Base-by-base conservation (phyloP, 2,113 vertebrate genomes). In the Seriola aureovittata region DNA sequence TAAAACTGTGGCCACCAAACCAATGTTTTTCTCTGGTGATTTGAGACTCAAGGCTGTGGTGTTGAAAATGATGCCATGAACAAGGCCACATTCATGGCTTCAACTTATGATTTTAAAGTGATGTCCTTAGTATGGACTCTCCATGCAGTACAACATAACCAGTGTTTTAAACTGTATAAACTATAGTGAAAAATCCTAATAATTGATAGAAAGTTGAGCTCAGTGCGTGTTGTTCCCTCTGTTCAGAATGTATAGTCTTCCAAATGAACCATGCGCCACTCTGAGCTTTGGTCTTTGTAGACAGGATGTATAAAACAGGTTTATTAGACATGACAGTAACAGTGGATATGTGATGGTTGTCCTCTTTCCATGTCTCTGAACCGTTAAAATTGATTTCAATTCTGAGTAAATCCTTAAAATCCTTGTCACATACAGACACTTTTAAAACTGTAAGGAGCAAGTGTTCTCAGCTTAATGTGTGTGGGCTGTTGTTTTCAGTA, bases 161-260 rank as follows among this genome's bases (percentile, higher is more conserved):
- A 16, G 40, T 46, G 16, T 63, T 74, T 69, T 17, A 11, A 62
- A 12, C 17, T 52, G 10, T 19, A 23, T 62, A 50, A 40, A 29
- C 12, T 64, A 50, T 50, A 32, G 2, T 71, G 5, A 65, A n/a
- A 62, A 68, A 6, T 3, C 36, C 5, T 19, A 12, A 11, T 34
- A 54, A 66, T 4, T 48, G 21, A n/a, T 48, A 46, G 25, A 14
- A n/a, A 54, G n/a, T 19, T 58, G 29, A 65, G 32, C 42, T 44
- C 5, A 5, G 2, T 25, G 55, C 12, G 3, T 7, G 17, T 50
- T 34, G 11, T 17, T 25, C 9, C 52, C 16, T 58, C 5, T 23
- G 21, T 36, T 82, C 2, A 63, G 29, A 59, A 59, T 48, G 38
- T 68, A 16, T 48, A 55, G 82, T 91, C 82, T 91, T 92, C 82